Evolutionary conservation across 2,888 invertebrate species (phyloP), one percentile per base, ranked within the genome.

Genomic region (Netelia melanura): DNA sequence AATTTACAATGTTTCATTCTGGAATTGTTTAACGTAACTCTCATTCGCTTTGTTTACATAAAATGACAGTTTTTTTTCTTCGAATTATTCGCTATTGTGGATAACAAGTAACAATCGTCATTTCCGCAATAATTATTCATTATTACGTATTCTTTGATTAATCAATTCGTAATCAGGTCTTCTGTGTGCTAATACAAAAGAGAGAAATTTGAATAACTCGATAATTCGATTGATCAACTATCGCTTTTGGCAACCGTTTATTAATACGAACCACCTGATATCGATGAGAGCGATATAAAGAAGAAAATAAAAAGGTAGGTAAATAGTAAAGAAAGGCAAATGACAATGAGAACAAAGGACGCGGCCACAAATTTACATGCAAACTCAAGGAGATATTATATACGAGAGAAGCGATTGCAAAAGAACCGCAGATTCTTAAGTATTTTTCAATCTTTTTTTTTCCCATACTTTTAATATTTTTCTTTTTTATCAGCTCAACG

Each of bases 171-270:
- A 14, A 48, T 48, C 14, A 48, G 48, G 48, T 14, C 10, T 3
- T 2, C 48, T 48, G 48, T 48, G 48, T 48, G 48, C 11, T 10
- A n/a, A 23, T 21, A 62, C 3, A 43, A 6, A 58, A 48, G 44
- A 74, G 65, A 54, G 14, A 77, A 68, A 86, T 87, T 87, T 84
- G 52, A 84, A 87, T 87, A 87, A 84, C 81, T 87, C 87, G 81
- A 87, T 87, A 86, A 87, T 86, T 84, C 87, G 83, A 87, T 84
- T 84, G 84, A 86, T 84, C 79, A 43, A 52, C 67, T 56, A 62
- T 64, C 67, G 67, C 82, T 80, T 82, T 83, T 76, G 72, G 77
- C 76, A 76, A 86, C 68, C 74, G 76, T 48, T 86, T 84, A 86
- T 86, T 86, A 84, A 86, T 76, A 30, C 43, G 17, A 76, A 67